phyloP scores from a whole-genome alignment of 2,888 invertebrate species.

The Amphipyra tragopoginis region DNA sequence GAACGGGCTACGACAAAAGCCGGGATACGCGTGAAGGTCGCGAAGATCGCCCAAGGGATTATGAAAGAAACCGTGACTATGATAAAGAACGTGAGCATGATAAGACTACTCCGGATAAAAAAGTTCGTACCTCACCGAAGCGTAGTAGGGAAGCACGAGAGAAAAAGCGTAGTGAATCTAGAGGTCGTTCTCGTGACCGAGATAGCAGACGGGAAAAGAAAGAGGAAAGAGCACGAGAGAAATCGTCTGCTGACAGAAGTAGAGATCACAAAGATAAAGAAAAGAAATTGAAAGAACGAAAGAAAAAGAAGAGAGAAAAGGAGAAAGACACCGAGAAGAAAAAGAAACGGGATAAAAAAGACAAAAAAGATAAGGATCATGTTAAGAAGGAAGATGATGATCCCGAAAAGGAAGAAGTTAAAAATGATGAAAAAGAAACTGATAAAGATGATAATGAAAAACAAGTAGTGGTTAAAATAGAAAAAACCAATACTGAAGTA shows the following conservation, averaged over 20 bases:
- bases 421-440: conserved; percentile 36
- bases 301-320: conserved; percentile 87
- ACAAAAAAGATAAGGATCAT: conserved; percentile 88
- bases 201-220: conserved; percentile 89
- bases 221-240: conserved; percentile 82
- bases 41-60: conserved; percentile 74
- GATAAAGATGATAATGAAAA: conserved; percentile 35
- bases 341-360: conserved; percentile 88
- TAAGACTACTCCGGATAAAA: conserved; percentile 81
- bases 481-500: conserved; percentile 50
- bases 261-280: conserved; percentile 90
- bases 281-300: conserved; percentile 86
- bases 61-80: conserved; percentile 77
- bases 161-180: conserved; percentile 84
- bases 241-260: conserved; percentile 82
- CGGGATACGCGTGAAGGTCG: conserved; percentile 73
- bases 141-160: conserved; percentile 79
- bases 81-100: conserved; percentile 86
- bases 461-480: conserved; percentile 45
- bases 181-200: conserved; percentile 86
- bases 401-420: conserved; percentile 58
- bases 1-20: conserved; percentile 75
- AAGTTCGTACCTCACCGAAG: conserved; percentile 79
- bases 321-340: conserved; percentile 88
- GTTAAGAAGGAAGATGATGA: conserved; percentile 71